Conservation (phyloP, 2,113 vertebrate species). For the Oncorhynchus nerka region DNA sequence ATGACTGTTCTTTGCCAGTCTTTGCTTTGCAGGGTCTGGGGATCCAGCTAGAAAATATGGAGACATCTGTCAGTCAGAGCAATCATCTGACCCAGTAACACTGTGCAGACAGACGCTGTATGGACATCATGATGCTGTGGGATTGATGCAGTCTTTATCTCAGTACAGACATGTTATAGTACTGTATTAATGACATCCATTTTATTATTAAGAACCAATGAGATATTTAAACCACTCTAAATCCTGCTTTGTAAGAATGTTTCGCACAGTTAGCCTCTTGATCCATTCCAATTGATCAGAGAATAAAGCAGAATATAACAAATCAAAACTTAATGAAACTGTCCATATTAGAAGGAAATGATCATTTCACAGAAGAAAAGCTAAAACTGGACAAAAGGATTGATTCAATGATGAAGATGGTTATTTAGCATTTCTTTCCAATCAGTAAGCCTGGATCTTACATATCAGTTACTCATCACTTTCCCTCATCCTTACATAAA, state of each 20-base stretch:
- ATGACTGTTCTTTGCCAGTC: conserved; percentile 96
- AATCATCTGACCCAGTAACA: background rate
- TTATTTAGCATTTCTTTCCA: background rate
- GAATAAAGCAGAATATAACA: background rate
- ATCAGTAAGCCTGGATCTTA: background rate
- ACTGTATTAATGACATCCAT: too few relatives aligned
- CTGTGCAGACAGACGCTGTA: background rate
- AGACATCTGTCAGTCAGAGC: background rate
- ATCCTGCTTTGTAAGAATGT: background rate
- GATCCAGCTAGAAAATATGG: conserved; percentile 82
- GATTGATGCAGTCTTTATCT: background rate
- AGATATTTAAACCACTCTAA: background rate
- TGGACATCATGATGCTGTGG: background rate
- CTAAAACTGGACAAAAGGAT: background rate
- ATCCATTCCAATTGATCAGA: background rate
- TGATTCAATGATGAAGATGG: background rate
- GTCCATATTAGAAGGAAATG: background rate
- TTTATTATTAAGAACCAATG: background rate
- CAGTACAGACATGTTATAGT: too few relatives aligned
- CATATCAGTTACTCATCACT: background rate
- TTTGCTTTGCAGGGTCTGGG: conserved; percentile 87
- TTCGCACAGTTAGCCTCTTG: background rate
- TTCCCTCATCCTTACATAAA: conserved; percentile 6
- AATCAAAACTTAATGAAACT: background rate
- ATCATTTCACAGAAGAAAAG: background rate